phyloP scores from a whole-genome alignment of 2,113 vertebrate species.

The Urocolius indicus region DNA sequence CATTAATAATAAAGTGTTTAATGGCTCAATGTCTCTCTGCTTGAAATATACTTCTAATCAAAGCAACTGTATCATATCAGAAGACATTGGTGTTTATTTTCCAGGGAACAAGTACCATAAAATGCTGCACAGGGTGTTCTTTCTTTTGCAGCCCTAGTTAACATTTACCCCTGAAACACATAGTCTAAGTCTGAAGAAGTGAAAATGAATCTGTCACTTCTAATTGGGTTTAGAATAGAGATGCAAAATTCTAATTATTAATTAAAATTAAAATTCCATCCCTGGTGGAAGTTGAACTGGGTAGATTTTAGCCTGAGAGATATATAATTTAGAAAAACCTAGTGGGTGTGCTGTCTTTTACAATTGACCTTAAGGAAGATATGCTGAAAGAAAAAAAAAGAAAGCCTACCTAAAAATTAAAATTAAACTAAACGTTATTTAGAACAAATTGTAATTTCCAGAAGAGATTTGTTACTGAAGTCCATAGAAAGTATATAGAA shows the following conservation, averaged over 20 bases:
- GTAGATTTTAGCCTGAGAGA: neutral
- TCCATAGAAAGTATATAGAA: neutral
- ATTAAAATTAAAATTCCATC: neutral
- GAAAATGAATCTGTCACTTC: neutral
- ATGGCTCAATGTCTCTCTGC: neutral
- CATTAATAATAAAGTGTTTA: neutral
- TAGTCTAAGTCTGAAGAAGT: neutral
- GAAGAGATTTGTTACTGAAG: neutral
- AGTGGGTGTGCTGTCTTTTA: neutral
- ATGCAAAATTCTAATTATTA: neutral
- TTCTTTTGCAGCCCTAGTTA: conserved; percentile 1
- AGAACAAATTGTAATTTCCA: neutral
- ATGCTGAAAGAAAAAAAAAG: neutral
- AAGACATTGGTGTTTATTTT: neutral
- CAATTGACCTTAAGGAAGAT: neutral
- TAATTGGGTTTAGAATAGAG: neutral
- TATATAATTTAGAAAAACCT: neutral
- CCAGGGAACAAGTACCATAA: neutral
- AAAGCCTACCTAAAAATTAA: neutral
- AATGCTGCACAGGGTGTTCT: neutral
- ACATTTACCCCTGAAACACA: neutral
- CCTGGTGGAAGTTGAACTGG: neutral
- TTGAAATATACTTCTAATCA: neutral
- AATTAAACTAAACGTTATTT: neutral
- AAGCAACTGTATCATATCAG: neutral